Evolutionary conservation across 2,113 vertebrate species (phyloP).

Genomic region (Piprites chloris): DNA sequence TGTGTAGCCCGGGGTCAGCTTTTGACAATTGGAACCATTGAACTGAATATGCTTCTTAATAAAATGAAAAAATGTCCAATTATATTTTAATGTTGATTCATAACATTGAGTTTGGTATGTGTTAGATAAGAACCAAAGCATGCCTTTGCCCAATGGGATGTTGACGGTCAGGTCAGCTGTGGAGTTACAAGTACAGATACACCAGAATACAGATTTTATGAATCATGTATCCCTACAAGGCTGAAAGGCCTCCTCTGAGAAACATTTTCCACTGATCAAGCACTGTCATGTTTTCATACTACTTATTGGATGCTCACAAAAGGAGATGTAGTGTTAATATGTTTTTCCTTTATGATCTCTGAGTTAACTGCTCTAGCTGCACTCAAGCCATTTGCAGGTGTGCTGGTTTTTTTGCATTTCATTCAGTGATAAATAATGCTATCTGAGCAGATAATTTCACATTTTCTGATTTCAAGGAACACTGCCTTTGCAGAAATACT

Average conservation of each 20-base stretch:
- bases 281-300: neutral
- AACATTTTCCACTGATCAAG: neutral
- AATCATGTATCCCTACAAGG: neutral
- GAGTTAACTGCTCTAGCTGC: neutral
- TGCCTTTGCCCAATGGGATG: neutral
- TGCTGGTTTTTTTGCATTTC: neutral
- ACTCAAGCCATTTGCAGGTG: neutral
- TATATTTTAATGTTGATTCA: neutral
- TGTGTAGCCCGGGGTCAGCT: neutral
- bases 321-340: neutral
- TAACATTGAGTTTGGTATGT: neutral
- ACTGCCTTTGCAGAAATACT: neutral
- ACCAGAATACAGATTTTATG: neutral
- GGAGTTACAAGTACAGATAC: neutral
- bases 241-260: neutral
- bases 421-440: neutral
- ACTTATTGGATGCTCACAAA: neutral
- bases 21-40: neutral
- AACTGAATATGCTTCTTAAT: neutral
- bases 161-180: neutral
- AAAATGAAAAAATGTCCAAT: neutral
- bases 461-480: neutral
- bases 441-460: neutral
- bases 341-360: neutral
- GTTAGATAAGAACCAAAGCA: neutral